Conservation (phyloP, 2,113 vertebrate genomes). For the Microtus montanus region DNA sequence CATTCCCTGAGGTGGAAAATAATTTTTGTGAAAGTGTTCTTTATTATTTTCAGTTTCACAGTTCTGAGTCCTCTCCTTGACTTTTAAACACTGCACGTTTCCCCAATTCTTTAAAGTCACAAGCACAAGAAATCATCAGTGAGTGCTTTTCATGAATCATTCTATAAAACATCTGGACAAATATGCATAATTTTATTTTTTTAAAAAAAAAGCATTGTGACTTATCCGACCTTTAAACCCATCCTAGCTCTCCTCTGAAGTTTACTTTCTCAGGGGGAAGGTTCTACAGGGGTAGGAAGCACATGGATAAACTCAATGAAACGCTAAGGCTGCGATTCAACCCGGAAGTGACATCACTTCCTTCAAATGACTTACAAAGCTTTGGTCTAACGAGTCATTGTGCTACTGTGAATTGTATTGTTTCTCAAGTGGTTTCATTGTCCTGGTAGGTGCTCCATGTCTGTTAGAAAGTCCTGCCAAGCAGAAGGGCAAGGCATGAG, state of each 20-base stretch:
- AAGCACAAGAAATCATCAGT: background rate
- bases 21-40: conserved; percentile 38
- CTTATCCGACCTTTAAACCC: background rate
- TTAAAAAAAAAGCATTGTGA: background rate
- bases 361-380: conserved; percentile 57
- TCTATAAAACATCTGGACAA: background rate
- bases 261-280: background rate
- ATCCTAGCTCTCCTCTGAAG: background rate
- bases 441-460: conserved; percentile 57
- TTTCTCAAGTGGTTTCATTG: conserved; percentile 81
- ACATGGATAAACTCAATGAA: conserved; percentile 51
- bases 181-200: background rate
- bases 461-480: conserved; percentile 55
- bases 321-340: conserved; percentile 63
- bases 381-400: conserved; percentile 81
- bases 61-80: background rate
- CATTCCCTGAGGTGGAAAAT: conserved; percentile 55
- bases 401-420: conserved; percentile 76
- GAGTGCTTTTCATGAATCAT: background rate
- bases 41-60: conserved; percentile 43
- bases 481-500: background rate
- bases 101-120: conserved; percentile 44
- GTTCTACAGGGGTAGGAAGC: background rate
- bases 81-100: background rate
- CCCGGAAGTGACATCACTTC: conserved; percentile 83